A percentile compares a stretch with the other conserved stretches of the same genome.
Evolutionary conservation across 2,888 invertebrate species (phyloP).

Genomic region (Mellilla xanthometata): DNA sequence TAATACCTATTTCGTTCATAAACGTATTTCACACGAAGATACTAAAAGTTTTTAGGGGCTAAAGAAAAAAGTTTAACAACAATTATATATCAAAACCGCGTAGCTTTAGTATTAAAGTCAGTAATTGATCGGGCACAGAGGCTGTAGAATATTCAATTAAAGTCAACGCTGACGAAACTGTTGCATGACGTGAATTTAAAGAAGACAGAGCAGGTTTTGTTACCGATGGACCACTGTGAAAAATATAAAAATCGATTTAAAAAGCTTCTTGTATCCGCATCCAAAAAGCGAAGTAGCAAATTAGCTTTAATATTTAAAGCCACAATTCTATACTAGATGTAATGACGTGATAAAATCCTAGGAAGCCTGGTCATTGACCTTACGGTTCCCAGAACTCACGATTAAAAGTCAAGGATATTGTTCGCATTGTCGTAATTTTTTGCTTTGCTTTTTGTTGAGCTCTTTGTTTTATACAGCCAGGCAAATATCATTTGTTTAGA

Average conservation of each 20-base stretch:
- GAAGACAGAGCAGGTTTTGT: background rate
- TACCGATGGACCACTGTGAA: background rate
- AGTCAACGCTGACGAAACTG: slow-evolving; percentile 8
- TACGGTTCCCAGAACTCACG: slow-evolving; percentile 2
- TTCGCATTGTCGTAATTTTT: slow-evolving; percentile 1
- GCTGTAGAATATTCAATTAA: slow-evolving; percentile 15
- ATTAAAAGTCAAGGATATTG: slow-evolving; percentile 15
- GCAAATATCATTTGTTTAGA: too few species aligned
- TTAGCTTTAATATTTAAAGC: too few species aligned
- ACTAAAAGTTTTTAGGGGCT: too few species aligned
- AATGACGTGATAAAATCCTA: slow-evolving; percentile 12
- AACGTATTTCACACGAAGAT: too few species aligned
- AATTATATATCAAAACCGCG: slow-evolving; percentile 6
- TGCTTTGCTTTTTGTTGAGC: background rate
- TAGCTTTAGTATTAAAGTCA: slow-evolving; percentile 1
- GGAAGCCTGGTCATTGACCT: slow-evolving; percentile 12
- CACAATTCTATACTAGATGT: slow-evolving; percentile 8
- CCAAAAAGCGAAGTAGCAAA: too few species aligned
- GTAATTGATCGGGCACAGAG: slow-evolving; percentile 7
- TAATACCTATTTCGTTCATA: too few species aligned
- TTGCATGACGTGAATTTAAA: slow-evolving; percentile 12
- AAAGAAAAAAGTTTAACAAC: too few species aligned
- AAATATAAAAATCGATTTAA: background rate
- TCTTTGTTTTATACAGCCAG: background rate
- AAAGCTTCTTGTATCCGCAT: too few species aligned